Conservation (phyloP, 2,888 invertebrate genomes). For the Kuschelorhynchus macadamiae region DNA sequence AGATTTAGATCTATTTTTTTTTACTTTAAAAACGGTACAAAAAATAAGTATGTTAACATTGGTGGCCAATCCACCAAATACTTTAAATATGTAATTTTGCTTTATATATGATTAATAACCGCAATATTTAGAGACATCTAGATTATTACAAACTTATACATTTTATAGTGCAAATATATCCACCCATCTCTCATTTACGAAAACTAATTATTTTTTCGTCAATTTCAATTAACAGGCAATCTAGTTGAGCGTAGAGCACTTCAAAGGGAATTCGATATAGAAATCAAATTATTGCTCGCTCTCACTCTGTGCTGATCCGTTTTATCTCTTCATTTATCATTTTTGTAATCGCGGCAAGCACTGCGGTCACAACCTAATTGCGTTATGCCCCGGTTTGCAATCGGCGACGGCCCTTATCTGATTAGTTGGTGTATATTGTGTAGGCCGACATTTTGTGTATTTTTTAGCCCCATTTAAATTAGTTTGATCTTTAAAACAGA, state of each 20-base stretch:
- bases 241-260: slow-evolving; percentile 63
- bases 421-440: background rate
- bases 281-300: slow-evolving; percentile 66
- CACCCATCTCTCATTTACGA: slow-evolving; percentile 39
- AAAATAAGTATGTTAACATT: too few relatives aligned
- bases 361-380: slow-evolving; percentile 22
- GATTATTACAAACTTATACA: too few relatives aligned
- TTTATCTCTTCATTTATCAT: slow-evolving; percentile 63
- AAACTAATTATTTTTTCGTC: slow-evolving; percentile 69
- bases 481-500: too few relatives aligned
- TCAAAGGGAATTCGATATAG: slow-evolving; percentile 67
- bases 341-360: slow-evolving; percentile 60
- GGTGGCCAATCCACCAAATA: too few relatives aligned
- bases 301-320: slow-evolving; percentile 61
- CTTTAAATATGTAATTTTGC: too few relatives aligned
- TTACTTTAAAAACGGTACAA: too few relatives aligned
- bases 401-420: background rate
- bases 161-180: too few relatives aligned
- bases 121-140: too few relatives aligned
- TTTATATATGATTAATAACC: too few relatives aligned
- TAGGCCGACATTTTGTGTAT: background rate
- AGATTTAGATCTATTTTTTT: too few relatives aligned
- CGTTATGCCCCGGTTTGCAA: slow-evolving; percentile 17
- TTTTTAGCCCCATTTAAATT: too few relatives aligned
- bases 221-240: slow-evolving; percentile 66